Percentiles rank a stretch among this genome's conserved stretches.
phyloP scores from a whole-genome alignment of 2,888 invertebrate species.

The Drosophila austrosaltans region DNA sequence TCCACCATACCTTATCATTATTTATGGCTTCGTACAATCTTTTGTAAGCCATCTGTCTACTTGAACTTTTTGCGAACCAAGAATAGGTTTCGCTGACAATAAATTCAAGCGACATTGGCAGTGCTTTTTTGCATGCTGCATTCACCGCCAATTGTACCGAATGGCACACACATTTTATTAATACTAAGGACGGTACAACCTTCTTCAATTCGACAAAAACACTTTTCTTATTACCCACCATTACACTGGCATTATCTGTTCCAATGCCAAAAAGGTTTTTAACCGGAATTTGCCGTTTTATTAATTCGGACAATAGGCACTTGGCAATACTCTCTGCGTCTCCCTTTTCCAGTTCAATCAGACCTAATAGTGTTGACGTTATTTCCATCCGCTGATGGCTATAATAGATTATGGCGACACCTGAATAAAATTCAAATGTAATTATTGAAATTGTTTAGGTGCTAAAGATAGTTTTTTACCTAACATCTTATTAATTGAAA shows the following conservation, averaged over 20 bases:
- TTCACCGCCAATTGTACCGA: constrained; percentile 17
- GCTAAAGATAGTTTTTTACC: constrained; percentile 5
- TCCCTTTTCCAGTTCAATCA: constrained; percentile 3
- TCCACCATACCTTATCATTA: neutral
- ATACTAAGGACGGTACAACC: constrained; percentile 8
- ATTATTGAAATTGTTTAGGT: constrained; percentile 9
- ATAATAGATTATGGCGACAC: constrained; percentile 13
- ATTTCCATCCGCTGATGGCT: constrained; percentile 10
- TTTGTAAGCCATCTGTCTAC: constrained; percentile 7
- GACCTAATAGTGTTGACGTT: constrained; percentile 11
- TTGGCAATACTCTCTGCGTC: constrained; percentile 1
- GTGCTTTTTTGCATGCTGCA: constrained; percentile 10
- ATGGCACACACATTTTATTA: constrained; percentile 18
- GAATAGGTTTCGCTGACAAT: constrained; percentile 8
- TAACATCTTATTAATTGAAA: neutral
- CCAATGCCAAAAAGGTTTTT: constrained; percentile 2
- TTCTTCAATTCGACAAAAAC: constrained; percentile 10
- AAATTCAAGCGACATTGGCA: constrained; percentile 6
- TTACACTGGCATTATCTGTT: constrained; percentile 7
- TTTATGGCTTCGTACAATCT: neutral
- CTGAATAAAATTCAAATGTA: constrained; percentile 8
- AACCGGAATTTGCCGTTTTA: constrained; percentile 5
- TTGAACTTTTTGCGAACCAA: neutral
- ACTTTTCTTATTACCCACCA: constrained; percentile 10
- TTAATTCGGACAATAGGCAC: neutral